Conservation (phyloP, 2,113 vertebrate species). For the Rana temporaria region DNA sequence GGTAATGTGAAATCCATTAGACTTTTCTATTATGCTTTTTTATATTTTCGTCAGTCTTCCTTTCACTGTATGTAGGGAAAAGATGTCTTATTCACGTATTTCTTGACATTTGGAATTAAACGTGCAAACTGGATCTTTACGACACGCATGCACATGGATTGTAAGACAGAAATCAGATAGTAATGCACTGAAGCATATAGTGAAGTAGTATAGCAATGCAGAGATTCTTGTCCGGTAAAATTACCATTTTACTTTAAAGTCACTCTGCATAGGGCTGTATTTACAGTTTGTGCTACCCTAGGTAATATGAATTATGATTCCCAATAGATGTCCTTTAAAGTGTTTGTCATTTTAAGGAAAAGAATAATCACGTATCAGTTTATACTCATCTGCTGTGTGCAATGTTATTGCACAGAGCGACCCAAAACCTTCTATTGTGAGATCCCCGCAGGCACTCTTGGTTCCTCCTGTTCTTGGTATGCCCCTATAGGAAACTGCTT, state of each 20-base stretch:
- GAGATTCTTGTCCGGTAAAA: background rate
- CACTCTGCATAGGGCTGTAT: no score
- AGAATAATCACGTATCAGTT: no score
- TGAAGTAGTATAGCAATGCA: background rate
- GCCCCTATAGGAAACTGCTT: no score
- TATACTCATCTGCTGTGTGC: no score
- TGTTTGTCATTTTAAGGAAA: no score
- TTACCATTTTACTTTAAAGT: background rate
- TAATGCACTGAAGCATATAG: background rate
- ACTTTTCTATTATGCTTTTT: constrained; percentile 7
- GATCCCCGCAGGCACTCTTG: no score
- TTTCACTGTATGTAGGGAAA: background rate
- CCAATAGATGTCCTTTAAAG: no score
- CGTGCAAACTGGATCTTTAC: constrained; percentile 14
- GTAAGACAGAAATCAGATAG: constrained; percentile 22
- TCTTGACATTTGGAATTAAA: constrained; percentile 19
- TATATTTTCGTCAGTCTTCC: background rate
- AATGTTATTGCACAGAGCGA: no score
- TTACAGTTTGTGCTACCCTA: no score
- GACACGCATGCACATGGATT: background rate
- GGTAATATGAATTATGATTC: no score
- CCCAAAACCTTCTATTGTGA: no score
- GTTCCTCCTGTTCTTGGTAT: no score
- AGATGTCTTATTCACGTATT: constrained; percentile 1
- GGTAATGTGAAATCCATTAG: constrained; percentile 25